Conservation (phyloP, 2,888 invertebrate species). For the Ariolimax columbianus region DNA sequence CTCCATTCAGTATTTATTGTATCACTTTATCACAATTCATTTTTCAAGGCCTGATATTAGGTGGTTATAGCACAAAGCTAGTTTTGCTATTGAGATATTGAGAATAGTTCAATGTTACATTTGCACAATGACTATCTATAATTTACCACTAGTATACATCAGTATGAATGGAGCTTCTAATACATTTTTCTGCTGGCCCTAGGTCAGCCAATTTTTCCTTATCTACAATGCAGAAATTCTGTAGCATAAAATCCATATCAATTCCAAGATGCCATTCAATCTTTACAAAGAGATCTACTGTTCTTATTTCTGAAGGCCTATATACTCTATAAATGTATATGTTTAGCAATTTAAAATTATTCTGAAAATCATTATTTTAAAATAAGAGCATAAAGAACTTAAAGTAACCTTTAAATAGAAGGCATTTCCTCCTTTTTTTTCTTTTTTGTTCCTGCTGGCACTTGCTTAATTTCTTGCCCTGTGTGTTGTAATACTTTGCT, state of each 20-base stretch:
- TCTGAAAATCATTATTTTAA: background rate
- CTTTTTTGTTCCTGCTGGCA: background rate
- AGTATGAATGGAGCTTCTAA: background rate
- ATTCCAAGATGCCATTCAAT: background rate
- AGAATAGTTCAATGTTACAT: background rate
- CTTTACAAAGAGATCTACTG: background rate
- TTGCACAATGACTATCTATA: background rate
- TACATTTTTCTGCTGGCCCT: background rate
- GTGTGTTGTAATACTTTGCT: slow-evolving; percentile 27
- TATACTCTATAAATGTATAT: background rate
- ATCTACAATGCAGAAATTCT: too few species aligned
- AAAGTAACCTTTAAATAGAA: background rate
- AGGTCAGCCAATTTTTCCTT: too few species aligned
- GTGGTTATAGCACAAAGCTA: background rate
- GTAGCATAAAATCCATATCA: background rate
- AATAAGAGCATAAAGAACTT: background rate
- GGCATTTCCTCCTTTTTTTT: background rate
- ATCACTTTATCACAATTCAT: background rate
- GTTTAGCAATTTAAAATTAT: background rate
- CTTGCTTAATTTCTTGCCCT: slow-evolving; percentile 3
- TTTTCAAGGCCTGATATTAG: background rate
- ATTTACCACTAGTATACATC: background rate
- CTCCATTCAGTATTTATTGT: background rate
- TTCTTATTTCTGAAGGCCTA: background rate
- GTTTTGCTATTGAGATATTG: background rate